Conservation (phyloP, 2,888 invertebrate species). For the Eristalinus sepulchralis region DNA sequence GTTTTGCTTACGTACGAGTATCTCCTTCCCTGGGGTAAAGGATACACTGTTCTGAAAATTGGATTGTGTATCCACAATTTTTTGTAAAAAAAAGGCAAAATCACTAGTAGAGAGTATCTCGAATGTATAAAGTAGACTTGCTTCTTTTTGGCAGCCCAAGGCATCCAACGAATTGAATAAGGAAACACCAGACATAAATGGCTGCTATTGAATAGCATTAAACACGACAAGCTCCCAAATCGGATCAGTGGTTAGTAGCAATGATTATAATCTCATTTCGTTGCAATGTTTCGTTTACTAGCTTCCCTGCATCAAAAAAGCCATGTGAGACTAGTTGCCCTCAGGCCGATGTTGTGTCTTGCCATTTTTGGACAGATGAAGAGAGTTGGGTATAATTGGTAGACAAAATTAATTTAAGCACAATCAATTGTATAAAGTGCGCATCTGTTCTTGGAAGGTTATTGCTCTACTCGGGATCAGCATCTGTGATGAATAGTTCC, state of each 20-base stretch:
- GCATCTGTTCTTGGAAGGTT: not conserved
- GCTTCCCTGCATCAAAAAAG: not conserved
- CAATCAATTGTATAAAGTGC: not conserved
- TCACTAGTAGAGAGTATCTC: not conserved
- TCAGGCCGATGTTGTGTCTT: not conserved
- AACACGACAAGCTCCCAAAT: conserved; percentile 19
- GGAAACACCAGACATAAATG: not conserved
- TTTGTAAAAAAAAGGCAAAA: not conserved
- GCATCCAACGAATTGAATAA: conserved; percentile 3
- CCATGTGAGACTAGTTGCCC: not conserved
- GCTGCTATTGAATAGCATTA: conserved; percentile 14
- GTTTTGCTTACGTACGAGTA: not conserved
- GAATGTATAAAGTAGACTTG: not conserved
- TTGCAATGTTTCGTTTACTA: not conserved
- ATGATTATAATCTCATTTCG: not conserved
- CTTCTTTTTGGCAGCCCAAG: conserved; percentile 7
- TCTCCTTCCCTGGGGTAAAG: conserved; percentile 16
- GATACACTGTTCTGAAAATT: conserved; percentile 18
- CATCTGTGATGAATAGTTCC: not conserved
- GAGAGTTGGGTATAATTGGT: not conserved
- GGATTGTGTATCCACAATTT: not conserved
- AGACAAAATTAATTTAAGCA: not conserved
- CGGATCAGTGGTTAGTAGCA: conserved; percentile 21
- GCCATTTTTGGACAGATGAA: not conserved
- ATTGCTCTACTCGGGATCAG: not conserved